Percentiles rank a stretch among this genome's conserved stretches.
These are phyloP conservation scores for Crotalus tigris DNA, from an alignment of 2,113 vertebrate genomes.

Conservation along the genomic window DNA sequence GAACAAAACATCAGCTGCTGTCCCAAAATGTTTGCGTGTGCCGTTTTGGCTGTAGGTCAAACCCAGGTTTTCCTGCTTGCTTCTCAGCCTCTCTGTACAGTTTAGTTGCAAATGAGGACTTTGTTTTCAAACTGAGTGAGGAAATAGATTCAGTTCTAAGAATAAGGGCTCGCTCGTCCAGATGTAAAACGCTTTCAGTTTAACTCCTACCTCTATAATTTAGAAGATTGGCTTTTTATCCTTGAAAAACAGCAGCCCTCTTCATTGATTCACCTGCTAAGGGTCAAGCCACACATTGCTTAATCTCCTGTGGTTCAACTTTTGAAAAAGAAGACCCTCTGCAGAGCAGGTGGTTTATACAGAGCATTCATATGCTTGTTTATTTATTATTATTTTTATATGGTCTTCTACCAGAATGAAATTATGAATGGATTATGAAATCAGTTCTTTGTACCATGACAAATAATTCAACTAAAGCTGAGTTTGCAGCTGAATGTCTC, in stretches of 20 bases:
- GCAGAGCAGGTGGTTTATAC: not conserved
- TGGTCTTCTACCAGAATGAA: not conserved
- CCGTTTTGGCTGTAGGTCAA: constrained; percentile 55
- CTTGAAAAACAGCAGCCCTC: constrained; percentile 1
- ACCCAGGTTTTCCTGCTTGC: constrained; percentile 43
- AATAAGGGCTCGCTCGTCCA: constrained; percentile 10
- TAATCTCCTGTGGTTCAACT: not conserved
- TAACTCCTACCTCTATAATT: not conserved
- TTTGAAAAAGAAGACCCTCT: not conserved
- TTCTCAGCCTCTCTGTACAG: constrained; percentile 28
- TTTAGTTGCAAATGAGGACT: constrained; percentile 41
- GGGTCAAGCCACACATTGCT: not conserved
- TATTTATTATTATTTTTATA: not conserved
- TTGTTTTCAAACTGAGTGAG: constrained; percentile 18
- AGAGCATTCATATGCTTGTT: not conserved
- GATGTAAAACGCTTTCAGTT: not conserved
- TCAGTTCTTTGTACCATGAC: not conserved
- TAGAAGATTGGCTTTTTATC: not conserved
- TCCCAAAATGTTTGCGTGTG: constrained; percentile 42
- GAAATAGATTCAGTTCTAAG: not conserved
- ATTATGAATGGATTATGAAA: not conserved
- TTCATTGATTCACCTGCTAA: not conserved
- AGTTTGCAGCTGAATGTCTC: not conserved
- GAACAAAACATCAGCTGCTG: constrained; percentile 60
- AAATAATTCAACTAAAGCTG: not conserved